Evolutionary conservation across 2,797 vertebrate species (phyloP).

Genomic region (Cottoperca gobio): DNA sequence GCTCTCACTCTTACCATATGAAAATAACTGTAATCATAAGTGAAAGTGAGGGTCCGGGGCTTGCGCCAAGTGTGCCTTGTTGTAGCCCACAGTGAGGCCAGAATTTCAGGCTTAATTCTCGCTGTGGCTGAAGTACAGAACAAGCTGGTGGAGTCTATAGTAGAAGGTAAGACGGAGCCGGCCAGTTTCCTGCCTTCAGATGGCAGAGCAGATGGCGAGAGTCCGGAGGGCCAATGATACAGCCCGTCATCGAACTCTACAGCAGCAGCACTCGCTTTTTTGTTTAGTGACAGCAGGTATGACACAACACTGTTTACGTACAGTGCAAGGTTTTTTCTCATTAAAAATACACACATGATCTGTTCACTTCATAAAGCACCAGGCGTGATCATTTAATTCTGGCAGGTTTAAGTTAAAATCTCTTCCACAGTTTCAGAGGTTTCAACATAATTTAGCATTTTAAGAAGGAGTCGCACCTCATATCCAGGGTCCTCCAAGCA

Average conservation of each 20-base stretch:
- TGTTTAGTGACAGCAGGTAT: conserved; percentile 15
- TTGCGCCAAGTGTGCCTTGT: conserved; percentile 41
- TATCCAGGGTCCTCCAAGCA: neutral
- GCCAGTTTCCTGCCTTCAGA: conserved; percentile 71
- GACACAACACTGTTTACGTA: conserved; percentile 2
- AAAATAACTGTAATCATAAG: conserved; percentile 63
- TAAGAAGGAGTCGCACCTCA: neutral
- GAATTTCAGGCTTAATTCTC: conserved; percentile 57
- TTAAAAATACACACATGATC: neutral
- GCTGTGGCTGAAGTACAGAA: conserved; percentile 55
- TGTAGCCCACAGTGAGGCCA: conserved; percentile 52
- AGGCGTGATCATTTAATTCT: neutral
- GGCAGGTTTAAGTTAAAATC: neutral
- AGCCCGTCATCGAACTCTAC: conserved; percentile 44
- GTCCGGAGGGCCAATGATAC: conserved; percentile 40
- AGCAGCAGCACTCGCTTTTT: conserved; percentile 28
- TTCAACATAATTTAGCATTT: neutral
- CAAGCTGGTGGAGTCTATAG: conserved; percentile 42
- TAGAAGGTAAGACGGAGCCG: conserved; percentile 51
- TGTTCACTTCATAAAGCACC: neutral
- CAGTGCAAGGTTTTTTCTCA: neutral
- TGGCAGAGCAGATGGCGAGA: conserved; percentile 75
- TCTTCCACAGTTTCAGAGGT: neutral
- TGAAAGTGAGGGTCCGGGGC: conserved; percentile 47
- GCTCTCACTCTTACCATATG: conserved; percentile 22